These are phyloP conservation scores for Brachionus angularis DNA, from an alignment of 1,140 invertebrate species.

Conservation along the genomic window DNA sequence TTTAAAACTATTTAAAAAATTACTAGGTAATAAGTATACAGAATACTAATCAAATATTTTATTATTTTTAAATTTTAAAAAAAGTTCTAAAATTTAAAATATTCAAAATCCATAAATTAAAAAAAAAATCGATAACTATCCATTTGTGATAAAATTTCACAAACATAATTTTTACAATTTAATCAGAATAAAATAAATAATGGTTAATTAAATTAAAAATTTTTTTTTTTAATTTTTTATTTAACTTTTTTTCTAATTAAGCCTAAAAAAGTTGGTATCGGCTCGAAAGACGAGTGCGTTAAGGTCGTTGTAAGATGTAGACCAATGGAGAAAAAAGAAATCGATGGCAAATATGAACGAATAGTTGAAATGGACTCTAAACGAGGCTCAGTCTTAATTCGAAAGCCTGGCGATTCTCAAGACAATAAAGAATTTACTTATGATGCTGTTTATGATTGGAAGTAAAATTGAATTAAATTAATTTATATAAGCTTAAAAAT, in stretches of 20 bases:
- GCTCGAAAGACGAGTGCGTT: constrained; percentile 67
- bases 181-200: no score
- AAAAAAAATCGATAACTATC: constrained; percentile 15
- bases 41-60: constrained; percentile 24
- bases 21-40: constrained; percentile 5
- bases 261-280: background rate
- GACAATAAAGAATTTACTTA: constrained; percentile 71
- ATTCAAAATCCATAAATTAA: background rate
- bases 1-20: constrained; percentile 6
- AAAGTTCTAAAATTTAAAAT: background rate
- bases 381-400: constrained; percentile 14
- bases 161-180: no score
- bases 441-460: constrained; percentile 68
- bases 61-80: constrained; percentile 3
- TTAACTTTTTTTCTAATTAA: background rate
- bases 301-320: constrained; percentile 87
- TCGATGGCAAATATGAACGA: constrained; percentile 66
- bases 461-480: constrained; percentile 67
- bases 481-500: constrained; percentile 66
- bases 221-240: no score
- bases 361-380: constrained; percentile 25
- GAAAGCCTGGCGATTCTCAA: constrained; percentile 60
- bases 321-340: constrained; percentile 77
- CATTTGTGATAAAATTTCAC: no score
- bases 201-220: no score